Percentiles rank a stretch among this genome's conserved stretches.
Conservation (phyloP, 2,797 vertebrate species). For the Karalla daura region DNA sequence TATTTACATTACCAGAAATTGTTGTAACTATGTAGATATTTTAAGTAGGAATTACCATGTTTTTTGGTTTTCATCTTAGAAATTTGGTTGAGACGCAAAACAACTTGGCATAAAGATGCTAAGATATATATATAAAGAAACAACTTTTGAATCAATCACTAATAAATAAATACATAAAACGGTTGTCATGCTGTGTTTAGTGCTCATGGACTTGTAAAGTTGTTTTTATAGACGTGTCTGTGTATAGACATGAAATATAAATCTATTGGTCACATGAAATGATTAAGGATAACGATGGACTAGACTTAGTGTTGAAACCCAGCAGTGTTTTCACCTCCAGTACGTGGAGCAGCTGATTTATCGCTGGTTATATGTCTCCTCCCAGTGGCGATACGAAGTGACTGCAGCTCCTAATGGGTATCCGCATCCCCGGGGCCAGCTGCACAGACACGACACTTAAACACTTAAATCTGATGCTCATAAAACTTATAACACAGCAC, state of each 20-base stretch:
- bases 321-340: background rate
- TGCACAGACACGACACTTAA: background rate
- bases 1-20: background rate
- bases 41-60: too few relatives aligned
- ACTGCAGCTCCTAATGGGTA: slow-evolving; percentile 25
- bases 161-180: too few relatives aligned
- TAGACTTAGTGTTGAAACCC: background rate
- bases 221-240: too few relatives aligned
- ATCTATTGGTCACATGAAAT: too few relatives aligned
- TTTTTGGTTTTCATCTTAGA: background rate
- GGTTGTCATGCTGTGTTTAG: too few relatives aligned
- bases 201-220: too few relatives aligned
- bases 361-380: slow-evolving; percentile 42
- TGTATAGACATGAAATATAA: too few relatives aligned
- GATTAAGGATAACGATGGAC: too few relatives aligned
- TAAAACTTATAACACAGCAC: rapidly evolving
- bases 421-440: background rate
- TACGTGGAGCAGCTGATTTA: background rate
- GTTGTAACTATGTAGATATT: too few relatives aligned
- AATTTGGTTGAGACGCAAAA: background rate
- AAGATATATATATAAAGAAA: too few relatives aligned
- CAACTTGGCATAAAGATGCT: too few relatives aligned
- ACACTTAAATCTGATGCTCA: background rate
- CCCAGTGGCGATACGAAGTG: slow-evolving; percentile 43
- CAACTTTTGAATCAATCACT: too few relatives aligned